phyloP scores from a whole-genome alignment of 2,113 vertebrate genomes.

The Embiotoca jacksoni region DNA sequence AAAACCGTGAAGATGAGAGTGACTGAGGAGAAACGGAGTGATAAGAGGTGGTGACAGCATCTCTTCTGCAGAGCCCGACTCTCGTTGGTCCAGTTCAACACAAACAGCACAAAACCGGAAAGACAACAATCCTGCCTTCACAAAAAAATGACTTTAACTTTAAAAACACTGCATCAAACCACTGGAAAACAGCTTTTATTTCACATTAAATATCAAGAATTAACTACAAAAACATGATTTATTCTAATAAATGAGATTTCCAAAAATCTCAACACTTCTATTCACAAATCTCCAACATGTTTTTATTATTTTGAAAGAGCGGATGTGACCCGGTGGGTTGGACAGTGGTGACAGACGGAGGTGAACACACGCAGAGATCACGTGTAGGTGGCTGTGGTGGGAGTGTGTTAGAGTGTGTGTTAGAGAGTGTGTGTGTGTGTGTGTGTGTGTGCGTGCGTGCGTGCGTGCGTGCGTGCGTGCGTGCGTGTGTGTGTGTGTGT shows the following conservation, averaged over 20 bases:
- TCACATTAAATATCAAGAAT: neutral
- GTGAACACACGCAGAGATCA: constrained; percentile 18
- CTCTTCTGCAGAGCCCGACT: neutral
- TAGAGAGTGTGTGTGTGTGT: constrained; percentile 30
- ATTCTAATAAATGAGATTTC: rapidly evolving
- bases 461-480: constrained; percentile 15
- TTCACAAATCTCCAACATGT: neutral
- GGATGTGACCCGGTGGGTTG: neutral
- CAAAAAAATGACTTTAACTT: neutral
- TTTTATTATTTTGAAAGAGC: constrained; percentile 51
- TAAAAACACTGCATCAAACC: neutral
- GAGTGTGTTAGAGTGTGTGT: constrained; percentile 14
- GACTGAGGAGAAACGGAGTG: no score
- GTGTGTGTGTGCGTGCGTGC: constrained; percentile 18
- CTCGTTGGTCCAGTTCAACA: rapidly evolving
- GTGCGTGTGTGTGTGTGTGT: no score
- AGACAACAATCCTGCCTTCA: neutral
- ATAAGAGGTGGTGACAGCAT: neutral
- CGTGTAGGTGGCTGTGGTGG: constrained; percentile 64
- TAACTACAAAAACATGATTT: neutral
- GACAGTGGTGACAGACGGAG: constrained; percentile 7
- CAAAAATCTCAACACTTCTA: neutral
- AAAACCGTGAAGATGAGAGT: neutral
- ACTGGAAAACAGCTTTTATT: neutral
- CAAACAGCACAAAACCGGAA: neutral